phyloP scores from a whole-genome alignment of 2,797 vertebrate genomes.

The Staurois parvus region DNA sequence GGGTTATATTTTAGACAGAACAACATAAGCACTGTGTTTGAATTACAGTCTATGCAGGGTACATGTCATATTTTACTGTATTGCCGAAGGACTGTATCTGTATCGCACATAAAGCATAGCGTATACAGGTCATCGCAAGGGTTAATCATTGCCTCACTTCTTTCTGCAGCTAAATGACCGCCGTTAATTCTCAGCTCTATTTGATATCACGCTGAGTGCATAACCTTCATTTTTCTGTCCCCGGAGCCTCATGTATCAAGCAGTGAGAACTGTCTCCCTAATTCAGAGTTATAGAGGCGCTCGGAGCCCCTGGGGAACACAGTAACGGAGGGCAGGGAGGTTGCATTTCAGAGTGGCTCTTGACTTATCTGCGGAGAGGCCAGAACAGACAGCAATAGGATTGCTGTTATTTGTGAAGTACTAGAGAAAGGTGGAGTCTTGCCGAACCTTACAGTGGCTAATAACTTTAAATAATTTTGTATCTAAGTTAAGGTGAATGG shows the following conservation, averaged over 20 bases:
- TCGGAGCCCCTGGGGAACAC: constrained; percentile 21
- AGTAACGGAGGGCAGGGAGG: constrained; percentile 20
- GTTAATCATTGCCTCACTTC: constrained; percentile 49
- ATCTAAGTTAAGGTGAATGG: neutral
- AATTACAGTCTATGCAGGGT: neutral
- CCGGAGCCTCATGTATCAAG: constrained; percentile 50
- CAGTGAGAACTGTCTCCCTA: constrained; percentile 48
- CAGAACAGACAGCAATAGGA: constrained; percentile 33
- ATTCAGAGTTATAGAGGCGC: constrained; percentile 51
- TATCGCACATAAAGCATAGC: neutral
- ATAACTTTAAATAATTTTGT: neutral
- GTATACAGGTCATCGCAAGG: constrained; percentile 32
- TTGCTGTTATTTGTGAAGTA: constrained; percentile 16
- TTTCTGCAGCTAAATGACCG: constrained; percentile 39
- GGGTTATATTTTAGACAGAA: neutral
- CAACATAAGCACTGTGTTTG: neutral
- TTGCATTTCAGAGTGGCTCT: constrained; percentile 34
- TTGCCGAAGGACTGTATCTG: constrained; percentile 5
- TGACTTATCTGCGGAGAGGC: constrained; percentile 23
- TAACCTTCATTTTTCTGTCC: constrained; percentile 56
- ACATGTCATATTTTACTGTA: constrained; percentile 7
- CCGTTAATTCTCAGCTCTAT: constrained; percentile 48
- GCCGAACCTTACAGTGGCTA: neutral
- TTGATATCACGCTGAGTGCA: constrained; percentile 49
- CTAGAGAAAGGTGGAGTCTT: constrained; percentile 8